Evolutionary conservation across 2,113 vertebrate species (phyloP), one percentile per base, ranked within the genome.

Genomic region (Hippopotamus amphibius): DNA sequence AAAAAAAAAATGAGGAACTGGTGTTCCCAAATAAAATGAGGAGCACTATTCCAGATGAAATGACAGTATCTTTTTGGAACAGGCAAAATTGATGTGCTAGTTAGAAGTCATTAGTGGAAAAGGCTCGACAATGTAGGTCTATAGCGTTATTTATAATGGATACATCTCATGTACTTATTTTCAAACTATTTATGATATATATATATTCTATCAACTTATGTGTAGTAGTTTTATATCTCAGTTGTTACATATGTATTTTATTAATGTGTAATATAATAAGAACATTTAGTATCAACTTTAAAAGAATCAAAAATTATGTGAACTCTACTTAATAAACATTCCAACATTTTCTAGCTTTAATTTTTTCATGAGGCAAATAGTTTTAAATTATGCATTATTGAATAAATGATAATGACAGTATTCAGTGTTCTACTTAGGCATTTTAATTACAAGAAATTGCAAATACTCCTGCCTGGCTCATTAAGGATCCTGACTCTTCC

Each of bases 321-420:
- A 66, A 28, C 37, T 87, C 55, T 81, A 30, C 53, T 43, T 57
- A 93, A 55, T 88, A 72, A 83, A 53, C 10, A 66, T 71, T 79
- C 17, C 9, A 83, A 28, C 72, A 77, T 77, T 92, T 92, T 88
- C 43, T 48, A 74, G 3, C 65, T 84, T 79, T 79, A 71, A n/a
- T 84, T 33, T 63, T 97, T 88, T 95, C 68, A 91, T 43, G n/a
- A 77, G 69, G 28, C 10, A 77, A 48, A 71, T 82, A 55, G 4
- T 91, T 77, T 72, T 57, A 88, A 79, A 50, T 82, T 55, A 63
- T 94, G 26, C 19, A 72, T 79, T 88, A 79, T 72, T 83, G 16
- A 72, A 59, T 91, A 93, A 83, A 65, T 83, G 9, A 81, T 93
- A 93, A 61, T 93, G 46, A 33, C 48, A 50, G 77, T 59, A 71